These are phyloP conservation scores for Pseudomyrmex pallidus DNA, from an alignment of 1,140 invertebrate genomes.

Conservation along the genomic window DNA sequence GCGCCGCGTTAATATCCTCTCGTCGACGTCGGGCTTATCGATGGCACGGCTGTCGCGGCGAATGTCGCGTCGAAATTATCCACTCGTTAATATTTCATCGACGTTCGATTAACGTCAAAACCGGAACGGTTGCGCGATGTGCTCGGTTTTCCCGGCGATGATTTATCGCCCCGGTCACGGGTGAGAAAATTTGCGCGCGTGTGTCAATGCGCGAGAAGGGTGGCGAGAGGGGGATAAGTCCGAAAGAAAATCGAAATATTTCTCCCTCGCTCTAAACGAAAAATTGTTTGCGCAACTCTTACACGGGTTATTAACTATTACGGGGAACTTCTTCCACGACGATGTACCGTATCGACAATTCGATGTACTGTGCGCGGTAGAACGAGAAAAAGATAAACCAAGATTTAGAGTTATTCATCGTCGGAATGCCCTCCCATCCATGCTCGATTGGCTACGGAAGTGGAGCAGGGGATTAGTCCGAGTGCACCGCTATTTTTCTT, in stretches of 20 bases:
- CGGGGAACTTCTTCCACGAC: slow-evolving; percentile 6
- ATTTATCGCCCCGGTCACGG: slow-evolving; percentile 54
- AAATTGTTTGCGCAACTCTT: slow-evolving; percentile 30
- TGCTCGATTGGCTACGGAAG: slow-evolving; percentile 41
- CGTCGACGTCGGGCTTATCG: slow-evolving; percentile 24
- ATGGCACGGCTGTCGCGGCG: neutral
- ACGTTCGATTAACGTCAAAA: slow-evolving; percentile 47
- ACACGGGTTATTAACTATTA: slow-evolving; percentile 49
- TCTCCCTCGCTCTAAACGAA: neutral
- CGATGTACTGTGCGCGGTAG: slow-evolving; percentile 20
- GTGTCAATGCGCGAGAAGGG: neutral
- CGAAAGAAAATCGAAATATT: neutral
- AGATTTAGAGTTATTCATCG: slow-evolving; percentile 34
- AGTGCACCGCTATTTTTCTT: slow-evolving; percentile 48
- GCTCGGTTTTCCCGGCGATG: slow-evolving; percentile 46
- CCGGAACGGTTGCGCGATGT: neutral
- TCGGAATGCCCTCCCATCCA: slow-evolving; percentile 4
- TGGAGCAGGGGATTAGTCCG: slow-evolving; percentile 5
- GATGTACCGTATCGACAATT: slow-evolving; percentile 58
- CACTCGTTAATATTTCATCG: slow-evolving; percentile 70
- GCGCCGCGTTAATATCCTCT: slow-evolving; percentile 49
- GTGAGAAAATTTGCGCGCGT: slow-evolving; percentile 33
- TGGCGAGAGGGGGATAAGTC: too few species aligned
- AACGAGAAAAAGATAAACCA: slow-evolving; percentile 40
- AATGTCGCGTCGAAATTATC: slow-evolving; percentile 52